Base-by-base conservation (phyloP, 92 coral and sea anemone genomes). In the Metridium senile region DNA sequence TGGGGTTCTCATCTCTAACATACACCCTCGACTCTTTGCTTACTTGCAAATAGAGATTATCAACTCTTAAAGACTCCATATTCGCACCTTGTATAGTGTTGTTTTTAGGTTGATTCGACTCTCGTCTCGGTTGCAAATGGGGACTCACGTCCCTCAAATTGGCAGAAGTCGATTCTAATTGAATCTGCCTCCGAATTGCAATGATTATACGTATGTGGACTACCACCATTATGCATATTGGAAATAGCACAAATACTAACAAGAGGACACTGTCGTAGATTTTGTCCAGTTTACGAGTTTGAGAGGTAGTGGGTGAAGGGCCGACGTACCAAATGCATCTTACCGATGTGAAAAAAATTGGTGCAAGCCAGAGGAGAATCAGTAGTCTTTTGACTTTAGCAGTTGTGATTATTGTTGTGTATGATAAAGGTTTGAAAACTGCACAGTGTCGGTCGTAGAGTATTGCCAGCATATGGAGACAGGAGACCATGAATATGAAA, bases 371-470 rank as follows among this genome's bases (percentile, higher is more conserved):
- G 17, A 81, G 49, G 0, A 35, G 34, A 13, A 58, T 28, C 2
- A 86, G 18, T 3, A 90, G 72, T 26, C 63, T 46, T 53, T 77
- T 84, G 17, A 84, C 68, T 49, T 70, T 84, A 6, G 56, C 51
- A 1, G 51, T 30, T 27, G 75, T 90, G 78, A 90, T 90, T 33
- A 71, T 69, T 17, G 49, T 54, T 9, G 21, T 10, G 4, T 54
- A 54, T 54, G 61, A 71, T n/a, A 91, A 77, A 0, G 93, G 93
- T 11, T 86, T 61, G 29, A 91, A 35, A 26, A 87, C 90, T 0
- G 93, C 97, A 13, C 77, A 52, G 57, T 87, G 74, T 0, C 97
- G 78, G 43, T 90, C 96, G 26, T 80, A 87, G 1, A 84, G 75
- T 4, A 90, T 87, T 11, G 89, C 95, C 7, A 90, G 67, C 43